Evolutionary conservation across 2,888 invertebrate genomes (phyloP).

Genomic region (Arge pagana): DNA sequence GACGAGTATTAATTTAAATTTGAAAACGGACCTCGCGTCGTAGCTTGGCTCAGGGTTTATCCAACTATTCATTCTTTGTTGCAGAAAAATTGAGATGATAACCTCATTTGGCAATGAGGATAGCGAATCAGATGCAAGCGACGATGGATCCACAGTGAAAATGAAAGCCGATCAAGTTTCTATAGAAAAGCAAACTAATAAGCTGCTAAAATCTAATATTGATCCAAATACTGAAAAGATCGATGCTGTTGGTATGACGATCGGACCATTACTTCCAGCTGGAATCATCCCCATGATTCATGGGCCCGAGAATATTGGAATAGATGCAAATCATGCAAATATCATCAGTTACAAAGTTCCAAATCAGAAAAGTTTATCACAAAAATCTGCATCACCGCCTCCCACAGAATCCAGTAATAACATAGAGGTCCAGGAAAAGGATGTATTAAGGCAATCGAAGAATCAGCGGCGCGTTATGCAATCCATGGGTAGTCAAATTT

Average conservation of each 20-base stretch:
- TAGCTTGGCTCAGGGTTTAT: conserved; percentile 32
- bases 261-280: conserved; percentile 38
- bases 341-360: too few relatives aligned
- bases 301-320: conserved; percentile 36
- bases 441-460: conserved; percentile 55
- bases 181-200: not conserved
- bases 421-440: conserved; percentile 51
- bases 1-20: conserved; percentile 53
- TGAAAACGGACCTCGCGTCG: conserved; percentile 3
- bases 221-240: not conserved
- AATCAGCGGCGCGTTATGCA: conserved; percentile 57
- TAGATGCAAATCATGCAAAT: not conserved
- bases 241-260: too few relatives aligned
- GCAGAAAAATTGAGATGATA: conserved; percentile 64
- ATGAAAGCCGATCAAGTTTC: conserved; percentile 21
- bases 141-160: conserved; percentile 35
- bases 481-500: conserved; percentile 55
- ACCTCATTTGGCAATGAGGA: conserved; percentile 64
- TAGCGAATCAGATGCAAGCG: conserved; percentile 49
- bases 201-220: not conserved
- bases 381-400: not conserved
- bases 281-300: conserved; percentile 32
- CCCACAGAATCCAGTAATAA: conserved; percentile 28
- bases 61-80: conserved; percentile 44
- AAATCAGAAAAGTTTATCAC: not conserved